These are phyloP conservation scores for Aphelinus certus DNA, from an alignment of 1,140 invertebrate species.

Conservation along the genomic window DNA sequence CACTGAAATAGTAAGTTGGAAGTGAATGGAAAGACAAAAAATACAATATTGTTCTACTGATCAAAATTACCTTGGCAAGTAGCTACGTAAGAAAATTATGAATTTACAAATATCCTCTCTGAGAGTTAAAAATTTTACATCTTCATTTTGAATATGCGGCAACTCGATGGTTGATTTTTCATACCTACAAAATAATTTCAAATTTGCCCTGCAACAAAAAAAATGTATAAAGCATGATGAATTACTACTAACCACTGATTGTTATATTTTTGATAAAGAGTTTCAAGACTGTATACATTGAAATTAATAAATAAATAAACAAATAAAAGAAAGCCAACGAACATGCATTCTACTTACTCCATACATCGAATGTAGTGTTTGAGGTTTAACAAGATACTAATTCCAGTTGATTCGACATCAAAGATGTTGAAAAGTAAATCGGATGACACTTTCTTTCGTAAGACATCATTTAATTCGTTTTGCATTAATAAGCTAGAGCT, in stretches of 20 bases:
- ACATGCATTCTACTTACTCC: slow-evolving; percentile 51
- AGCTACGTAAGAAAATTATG: slow-evolving; percentile 51
- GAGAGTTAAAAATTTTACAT: slow-evolving; percentile 52
- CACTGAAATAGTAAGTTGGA: slow-evolving; percentile 13
- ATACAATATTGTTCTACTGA: slow-evolving; percentile 4
- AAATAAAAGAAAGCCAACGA: too few species aligned
- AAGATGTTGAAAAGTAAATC: slow-evolving; percentile 48
- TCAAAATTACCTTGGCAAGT: slow-evolving; percentile 53
- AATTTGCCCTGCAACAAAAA: slow-evolving; percentile 40
- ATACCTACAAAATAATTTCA: slow-evolving; percentile 55
- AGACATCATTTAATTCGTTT: slow-evolving; percentile 50
- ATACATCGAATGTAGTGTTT: slow-evolving; percentile 53
- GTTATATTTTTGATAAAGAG: not conserved
- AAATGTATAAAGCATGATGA: slow-evolving; percentile 19
- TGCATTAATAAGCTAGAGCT: slow-evolving; percentile 41
- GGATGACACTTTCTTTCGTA: slow-evolving; percentile 34
- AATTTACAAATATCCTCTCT: slow-evolving; percentile 55
- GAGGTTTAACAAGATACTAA: slow-evolving; percentile 52
- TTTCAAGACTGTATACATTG: not conserved
- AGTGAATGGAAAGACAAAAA: slow-evolving; percentile 4
- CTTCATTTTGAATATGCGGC: slow-evolving; percentile 21
- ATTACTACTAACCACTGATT: not conserved
- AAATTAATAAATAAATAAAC: not conserved
- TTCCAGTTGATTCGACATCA: slow-evolving; percentile 45
- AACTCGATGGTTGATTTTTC: slow-evolving; percentile 38